A percentile compares a stretch with the other conserved stretches of the same genome.
Conservation (phyloP, 2,113 vertebrate species). For the Rhineura floridana region DNA sequence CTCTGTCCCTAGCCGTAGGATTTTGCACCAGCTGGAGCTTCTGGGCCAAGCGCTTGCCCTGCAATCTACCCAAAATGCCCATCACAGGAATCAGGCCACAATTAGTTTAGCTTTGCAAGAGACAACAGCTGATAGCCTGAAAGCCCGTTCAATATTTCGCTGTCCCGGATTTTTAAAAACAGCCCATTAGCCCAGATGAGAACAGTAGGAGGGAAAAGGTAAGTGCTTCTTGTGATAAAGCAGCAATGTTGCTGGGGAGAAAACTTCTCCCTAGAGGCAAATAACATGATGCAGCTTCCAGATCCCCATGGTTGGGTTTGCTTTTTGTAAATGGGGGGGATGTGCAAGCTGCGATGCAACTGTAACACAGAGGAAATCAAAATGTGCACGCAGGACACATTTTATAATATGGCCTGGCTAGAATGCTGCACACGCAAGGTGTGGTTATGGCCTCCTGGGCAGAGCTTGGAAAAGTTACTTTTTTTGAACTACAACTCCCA, state of each 20-base stretch:
- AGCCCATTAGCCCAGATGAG: not conserved
- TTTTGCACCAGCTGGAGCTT: not conserved
- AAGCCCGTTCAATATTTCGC: not conserved
- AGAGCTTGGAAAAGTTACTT: too few relatives aligned
- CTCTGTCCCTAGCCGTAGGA: too few relatives aligned
- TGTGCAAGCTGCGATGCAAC: not conserved
- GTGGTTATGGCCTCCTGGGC: not conserved
- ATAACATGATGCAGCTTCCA: too few relatives aligned
- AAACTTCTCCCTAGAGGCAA: not conserved
- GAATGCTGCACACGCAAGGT: not conserved
- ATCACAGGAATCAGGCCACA: not conserved
- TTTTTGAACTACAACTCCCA: too few relatives aligned
- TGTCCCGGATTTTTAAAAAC: not conserved
- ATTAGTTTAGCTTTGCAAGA: conserved; percentile 24
- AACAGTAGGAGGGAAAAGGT: accelerated
- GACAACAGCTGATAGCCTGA: not conserved
- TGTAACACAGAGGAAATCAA: accelerated
- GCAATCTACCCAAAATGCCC: not conserved
- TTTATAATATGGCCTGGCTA: accelerated
- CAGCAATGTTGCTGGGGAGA: not conserved
- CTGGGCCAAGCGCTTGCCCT: too few relatives aligned
- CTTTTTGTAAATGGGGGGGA: too few relatives aligned
- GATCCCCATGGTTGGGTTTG: accelerated
- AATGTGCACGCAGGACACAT: accelerated
- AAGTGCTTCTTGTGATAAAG: not conserved